phyloP scores from a whole-genome alignment of 2,797 vertebrate species.

The Acrossocheilus fasciatus region DNA sequence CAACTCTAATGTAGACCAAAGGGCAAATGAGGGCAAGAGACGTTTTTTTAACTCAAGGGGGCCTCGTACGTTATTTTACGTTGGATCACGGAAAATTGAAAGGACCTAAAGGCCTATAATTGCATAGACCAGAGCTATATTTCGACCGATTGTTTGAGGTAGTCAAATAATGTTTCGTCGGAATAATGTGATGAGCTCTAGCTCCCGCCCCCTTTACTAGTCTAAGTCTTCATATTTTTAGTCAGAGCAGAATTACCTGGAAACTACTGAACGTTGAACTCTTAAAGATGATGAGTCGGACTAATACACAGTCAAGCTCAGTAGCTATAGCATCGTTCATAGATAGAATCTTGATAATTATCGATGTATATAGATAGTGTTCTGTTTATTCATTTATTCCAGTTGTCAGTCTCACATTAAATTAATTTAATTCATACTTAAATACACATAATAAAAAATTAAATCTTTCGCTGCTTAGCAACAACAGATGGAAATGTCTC shows the following conservation, averaged over 20 bases:
- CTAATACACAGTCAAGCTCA: slow-evolving; percentile 1
- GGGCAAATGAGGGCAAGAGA: slow-evolving; percentile 73
- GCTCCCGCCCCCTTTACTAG: not conserved
- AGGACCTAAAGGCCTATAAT: not conserved
- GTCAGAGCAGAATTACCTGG: slow-evolving; percentile 8
- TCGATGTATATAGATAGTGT: not conserved
- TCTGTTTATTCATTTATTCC: not conserved
- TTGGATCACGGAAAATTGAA: not conserved
- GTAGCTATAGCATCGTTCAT: too few relatives aligned
- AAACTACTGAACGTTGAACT: not conserved
- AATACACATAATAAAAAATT: not conserved
- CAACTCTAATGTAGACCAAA: slow-evolving; percentile 70
- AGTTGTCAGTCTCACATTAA: not conserved
- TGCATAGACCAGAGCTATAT: not conserved
- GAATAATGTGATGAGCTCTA: not conserved
- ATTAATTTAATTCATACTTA: not conserved
- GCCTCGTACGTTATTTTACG: slow-evolving; percentile 59
- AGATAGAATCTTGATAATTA: not conserved
- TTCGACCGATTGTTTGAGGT: not conserved
- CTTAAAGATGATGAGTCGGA: not conserved
- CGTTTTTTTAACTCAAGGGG: slow-evolving; percentile 67
- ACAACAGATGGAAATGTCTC: not conserved
- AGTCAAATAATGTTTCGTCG: slow-evolving; percentile 4
- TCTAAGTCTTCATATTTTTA: not conserved
- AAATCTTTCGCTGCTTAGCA: not conserved